Percentiles rank a stretch among this genome's conserved stretches.
These are phyloP conservation scores for Chromis chromis DNA, from an alignment of 2,797 vertebrate species.

Conservation along the genomic window DNA sequence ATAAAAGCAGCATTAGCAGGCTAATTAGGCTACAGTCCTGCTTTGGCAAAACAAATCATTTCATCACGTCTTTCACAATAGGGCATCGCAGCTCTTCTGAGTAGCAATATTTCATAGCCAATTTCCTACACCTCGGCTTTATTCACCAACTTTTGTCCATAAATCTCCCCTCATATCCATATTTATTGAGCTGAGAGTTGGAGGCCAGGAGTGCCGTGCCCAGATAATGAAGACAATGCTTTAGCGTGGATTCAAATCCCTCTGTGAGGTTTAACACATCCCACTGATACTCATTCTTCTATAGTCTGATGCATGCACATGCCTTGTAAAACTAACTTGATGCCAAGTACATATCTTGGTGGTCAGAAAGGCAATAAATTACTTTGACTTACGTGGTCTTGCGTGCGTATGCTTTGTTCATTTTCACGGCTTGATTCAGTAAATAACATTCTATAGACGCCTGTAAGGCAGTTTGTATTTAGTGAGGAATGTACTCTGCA, in stretches of 20 bases:
- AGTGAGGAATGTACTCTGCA: conserved; percentile 29
- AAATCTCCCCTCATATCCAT: conserved; percentile 85
- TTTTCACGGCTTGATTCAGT: conserved; percentile 25
- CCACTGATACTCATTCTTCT: conserved; percentile 56
- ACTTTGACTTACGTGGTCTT: conserved; percentile 41
- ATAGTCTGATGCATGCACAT: conserved; percentile 47
- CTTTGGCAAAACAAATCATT: conserved; percentile 80
- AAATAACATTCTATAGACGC: conserved; percentile 35
- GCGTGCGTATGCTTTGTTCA: conserved; percentile 23
- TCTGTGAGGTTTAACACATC: conserved; percentile 67
- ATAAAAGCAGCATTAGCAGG: conserved; percentile 83
- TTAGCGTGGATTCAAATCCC: conserved; percentile 72
- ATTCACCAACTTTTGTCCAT: conserved; percentile 80
- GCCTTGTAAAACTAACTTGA: conserved; percentile 69
- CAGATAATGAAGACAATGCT: conserved; percentile 77
- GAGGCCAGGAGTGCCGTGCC: conserved; percentile 65
- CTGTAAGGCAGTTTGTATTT: conserved; percentile 24
- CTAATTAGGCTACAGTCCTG: conserved; percentile 83
- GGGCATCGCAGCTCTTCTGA: conserved; percentile 64
- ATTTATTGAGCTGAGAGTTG: conserved; percentile 83
- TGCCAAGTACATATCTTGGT: conserved; percentile 47
- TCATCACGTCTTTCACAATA: conserved; percentile 76
- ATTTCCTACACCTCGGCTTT: conserved; percentile 76
- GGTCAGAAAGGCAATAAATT: conserved; percentile 60
- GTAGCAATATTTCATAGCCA: conserved; percentile 79